Percentiles rank a stretch among this genome's conserved stretches.
These are phyloP conservation scores for Heteromyza rotundicornis DNA, from an alignment of 2,888 invertebrate genomes.

Conservation along the genomic window DNA sequence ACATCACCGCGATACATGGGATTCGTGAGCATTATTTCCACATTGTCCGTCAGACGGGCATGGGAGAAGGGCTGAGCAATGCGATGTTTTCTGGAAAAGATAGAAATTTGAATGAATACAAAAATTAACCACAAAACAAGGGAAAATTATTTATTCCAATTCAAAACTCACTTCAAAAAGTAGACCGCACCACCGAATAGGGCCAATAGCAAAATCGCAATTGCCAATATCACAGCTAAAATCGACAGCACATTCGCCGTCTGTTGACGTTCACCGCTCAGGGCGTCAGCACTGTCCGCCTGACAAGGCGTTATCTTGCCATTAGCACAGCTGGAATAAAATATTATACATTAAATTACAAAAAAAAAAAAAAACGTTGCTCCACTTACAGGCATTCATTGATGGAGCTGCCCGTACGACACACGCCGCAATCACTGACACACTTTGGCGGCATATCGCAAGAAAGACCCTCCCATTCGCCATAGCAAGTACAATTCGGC, in stretches of 20 bases:
- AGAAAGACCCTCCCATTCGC: slow-evolving; percentile 66
- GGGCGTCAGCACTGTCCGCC: slow-evolving; percentile 58
- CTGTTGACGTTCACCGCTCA: slow-evolving; percentile 46
- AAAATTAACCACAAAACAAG: background rate
- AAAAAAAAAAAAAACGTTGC: slow-evolving; percentile 18
- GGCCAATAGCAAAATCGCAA: slow-evolving; percentile 50
- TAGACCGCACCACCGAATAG: slow-evolving; percentile 57
- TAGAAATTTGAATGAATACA: slow-evolving; percentile 2
- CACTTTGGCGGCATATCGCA: slow-evolving; percentile 65
- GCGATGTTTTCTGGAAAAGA: slow-evolving; percentile 62
- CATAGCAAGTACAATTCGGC: slow-evolving; percentile 67
- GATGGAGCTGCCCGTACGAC: slow-evolving; percentile 58
- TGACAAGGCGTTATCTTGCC: slow-evolving; percentile 55
- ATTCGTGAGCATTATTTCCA: slow-evolving; percentile 76
- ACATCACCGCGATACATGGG: slow-evolving; percentile 83
- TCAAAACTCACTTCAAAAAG: slow-evolving; percentile 61
- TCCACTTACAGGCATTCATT: slow-evolving; percentile 59
- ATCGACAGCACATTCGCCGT: slow-evolving; percentile 52
- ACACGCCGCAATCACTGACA: slow-evolving; percentile 56
- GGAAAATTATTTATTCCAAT: background rate
- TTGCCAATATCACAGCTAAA: slow-evolving; percentile 50
- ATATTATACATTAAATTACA: no score
- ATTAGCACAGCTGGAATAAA: slow-evolving; percentile 48
- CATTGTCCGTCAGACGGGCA: slow-evolving; percentile 81
- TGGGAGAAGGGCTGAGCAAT: slow-evolving; percentile 75